Conservation (phyloP, 2,113 vertebrate genomes). For the Trochalopteron elliotii region DNA sequence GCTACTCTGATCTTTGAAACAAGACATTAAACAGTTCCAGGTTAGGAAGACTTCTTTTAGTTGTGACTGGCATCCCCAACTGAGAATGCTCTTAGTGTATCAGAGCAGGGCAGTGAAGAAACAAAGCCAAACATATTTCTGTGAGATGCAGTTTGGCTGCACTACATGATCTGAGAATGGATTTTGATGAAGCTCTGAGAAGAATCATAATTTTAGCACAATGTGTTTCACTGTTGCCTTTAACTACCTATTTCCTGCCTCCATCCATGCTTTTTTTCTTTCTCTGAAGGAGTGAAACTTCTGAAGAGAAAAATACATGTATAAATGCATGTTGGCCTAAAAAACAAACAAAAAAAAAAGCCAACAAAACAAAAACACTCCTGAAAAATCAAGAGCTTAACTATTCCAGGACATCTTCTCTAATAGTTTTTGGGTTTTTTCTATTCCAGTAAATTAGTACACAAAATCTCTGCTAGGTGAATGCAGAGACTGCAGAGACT, state of each 20-base stretch:
- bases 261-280: not conserved
- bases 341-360: not conserved
- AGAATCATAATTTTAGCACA: not conserved
- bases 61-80: not conserved
- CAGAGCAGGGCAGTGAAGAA: not conserved
- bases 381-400: not conserved
- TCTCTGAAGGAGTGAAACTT: not conserved
- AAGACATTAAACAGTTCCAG: not conserved
- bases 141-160: not conserved
- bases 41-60: not conserved
- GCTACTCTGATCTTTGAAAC: not conserved
- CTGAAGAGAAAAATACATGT: not conserved
- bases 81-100: not conserved
- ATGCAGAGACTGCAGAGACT: not conserved
- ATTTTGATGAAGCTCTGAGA: not conserved
- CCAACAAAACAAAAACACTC: not conserved
- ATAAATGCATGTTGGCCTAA: not conserved
- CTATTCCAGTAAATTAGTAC: not conserved
- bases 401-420: not conserved
- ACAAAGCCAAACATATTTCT: not conserved
- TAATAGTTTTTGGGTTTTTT: not conserved
- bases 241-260: not conserved
- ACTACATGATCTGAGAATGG: not conserved
- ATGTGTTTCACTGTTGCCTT: not conserved
- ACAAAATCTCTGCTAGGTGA: not conserved